Base-by-base conservation (phyloP, 2,888 invertebrate species). In the Caenorhabditis japonica region DNA sequence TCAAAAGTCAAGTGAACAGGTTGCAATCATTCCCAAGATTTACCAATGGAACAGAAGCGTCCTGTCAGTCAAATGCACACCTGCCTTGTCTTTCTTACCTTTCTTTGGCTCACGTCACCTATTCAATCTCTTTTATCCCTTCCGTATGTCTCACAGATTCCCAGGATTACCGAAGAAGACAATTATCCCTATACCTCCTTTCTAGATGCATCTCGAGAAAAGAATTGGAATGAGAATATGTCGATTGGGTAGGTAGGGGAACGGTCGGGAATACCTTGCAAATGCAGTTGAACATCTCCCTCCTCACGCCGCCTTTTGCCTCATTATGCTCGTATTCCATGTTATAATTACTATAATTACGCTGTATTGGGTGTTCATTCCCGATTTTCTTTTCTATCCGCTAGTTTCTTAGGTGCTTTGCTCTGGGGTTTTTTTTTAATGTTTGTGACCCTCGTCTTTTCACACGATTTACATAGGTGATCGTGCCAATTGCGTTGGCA, bases 311-410 rank as follows among this genome's bases (percentile, higher is more conserved):
- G 47, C 41, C 39, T 34, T 43, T 44, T 25, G 21, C 64, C 41
- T 72, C 46, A 72, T 72, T 72, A 72, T 73, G 73, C 66, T 73
- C 73, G 66, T 73, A 73, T 73, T 60, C 58, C 38, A 38, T 56
- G 15, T 56, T 58, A 44, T 74, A 68, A 74, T 68, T 62, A 68
- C 74, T 56, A 68, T 74, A 68, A 74, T 74, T 74, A 69, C 53
- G 47, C 59, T 38, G 66, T 73, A 73, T 68, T 55, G 43, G 21
- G 17, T 27, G 19, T 39, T 4, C 19, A 44, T 62, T 25, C 13
- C 55, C 56, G n/a, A 12, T 17, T 7, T n/a, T 21, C 17, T 23
- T 27, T 27, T 25, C 27, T 33, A 30, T 17, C 17, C 30, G 15
- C 27, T 5, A 19, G 13, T 33, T n/a, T n/a, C n/a, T n/a, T n/a